phyloP scores from a whole-genome alignment of 2,797 vertebrate species.

The Lepidocolaptes lacrymiger region DNA sequence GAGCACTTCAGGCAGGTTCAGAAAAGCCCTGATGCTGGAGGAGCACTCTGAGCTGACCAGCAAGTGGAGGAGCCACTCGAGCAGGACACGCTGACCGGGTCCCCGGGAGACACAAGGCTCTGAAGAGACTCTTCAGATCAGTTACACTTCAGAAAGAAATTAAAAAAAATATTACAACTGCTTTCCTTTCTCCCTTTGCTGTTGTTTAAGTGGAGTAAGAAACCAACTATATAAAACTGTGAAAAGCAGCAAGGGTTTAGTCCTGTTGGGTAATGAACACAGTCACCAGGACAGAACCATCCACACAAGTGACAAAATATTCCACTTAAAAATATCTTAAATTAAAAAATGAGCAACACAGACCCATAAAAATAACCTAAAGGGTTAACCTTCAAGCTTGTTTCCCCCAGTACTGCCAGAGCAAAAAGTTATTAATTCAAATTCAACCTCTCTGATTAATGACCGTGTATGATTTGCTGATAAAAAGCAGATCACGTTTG shows the following conservation, averaged over 20 bases:
- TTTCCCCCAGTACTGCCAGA: background rate
- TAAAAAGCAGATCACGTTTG: background rate
- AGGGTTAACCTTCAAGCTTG: background rate
- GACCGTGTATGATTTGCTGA: background rate
- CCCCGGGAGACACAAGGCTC: fast-evolving
- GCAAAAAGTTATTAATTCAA: background rate
- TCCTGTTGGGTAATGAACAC: background rate
- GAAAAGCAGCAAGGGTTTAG: background rate
- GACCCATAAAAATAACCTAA: background rate
- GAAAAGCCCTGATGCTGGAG: background rate
- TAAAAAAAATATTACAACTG: fast-evolving
- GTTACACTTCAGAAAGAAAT: background rate
- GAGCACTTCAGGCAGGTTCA: background rate
- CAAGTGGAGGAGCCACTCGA: background rate
- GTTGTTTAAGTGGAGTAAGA: background rate
- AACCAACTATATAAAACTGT: fast-evolving
- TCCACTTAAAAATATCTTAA: background rate
- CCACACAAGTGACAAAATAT: fast-evolving
- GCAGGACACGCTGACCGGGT: background rate
- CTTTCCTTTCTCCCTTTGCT: background rate
- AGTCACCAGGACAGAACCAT: background rate
- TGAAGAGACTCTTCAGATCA: background rate
- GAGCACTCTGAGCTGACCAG: background rate
- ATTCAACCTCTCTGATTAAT: background rate
- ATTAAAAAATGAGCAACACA: background rate